Conservation (phyloP, 1,140 invertebrate species). For the Chelonus insularis region DNA sequence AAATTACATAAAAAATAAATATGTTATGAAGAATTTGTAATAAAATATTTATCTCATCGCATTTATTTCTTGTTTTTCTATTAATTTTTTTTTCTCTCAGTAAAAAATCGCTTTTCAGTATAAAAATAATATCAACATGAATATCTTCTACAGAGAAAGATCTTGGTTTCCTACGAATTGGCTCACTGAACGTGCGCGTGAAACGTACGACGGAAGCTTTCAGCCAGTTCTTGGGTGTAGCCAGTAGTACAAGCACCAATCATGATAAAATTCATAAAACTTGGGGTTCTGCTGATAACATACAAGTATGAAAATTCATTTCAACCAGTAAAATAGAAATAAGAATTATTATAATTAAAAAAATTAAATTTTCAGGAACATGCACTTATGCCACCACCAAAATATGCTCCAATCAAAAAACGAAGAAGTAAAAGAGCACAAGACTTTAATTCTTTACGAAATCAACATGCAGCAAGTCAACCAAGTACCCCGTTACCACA, state of each 20-base stretch:
- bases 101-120: background rate
- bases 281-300: slow-evolving; percentile 86
- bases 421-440: slow-evolving; percentile 65
- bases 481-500: slow-evolving; percentile 50
- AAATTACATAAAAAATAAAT: background rate
- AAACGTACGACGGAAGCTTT: slow-evolving; percentile 89
- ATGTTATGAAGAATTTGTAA: background rate
- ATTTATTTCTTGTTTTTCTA: too few species aligned
- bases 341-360: too few species aligned
- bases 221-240: slow-evolving; percentile 83
- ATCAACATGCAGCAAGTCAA: slow-evolving; percentile 40
- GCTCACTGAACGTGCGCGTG: slow-evolving; percentile 87
- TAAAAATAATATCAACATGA: slow-evolving; percentile 28
- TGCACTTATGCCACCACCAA: slow-evolving; percentile 72
- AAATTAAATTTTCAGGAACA: slow-evolving; percentile 48
- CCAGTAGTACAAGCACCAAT: slow-evolving; percentile 60
- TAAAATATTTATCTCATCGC: too few species aligned
- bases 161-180: slow-evolving; percentile 84
- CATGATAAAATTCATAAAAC: slow-evolving; percentile 73
- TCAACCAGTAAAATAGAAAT: too few species aligned
- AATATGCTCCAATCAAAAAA: slow-evolving; percentile 67
- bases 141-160: slow-evolving; percentile 71
- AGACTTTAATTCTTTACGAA: slow-evolving; percentile 54
- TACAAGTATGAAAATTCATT: too few species aligned
- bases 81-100: too few species aligned